These are phyloP conservation scores for Scartelaos histophorus DNA, from an alignment of 2,113 vertebrate species.

Conservation along the genomic window DNA sequence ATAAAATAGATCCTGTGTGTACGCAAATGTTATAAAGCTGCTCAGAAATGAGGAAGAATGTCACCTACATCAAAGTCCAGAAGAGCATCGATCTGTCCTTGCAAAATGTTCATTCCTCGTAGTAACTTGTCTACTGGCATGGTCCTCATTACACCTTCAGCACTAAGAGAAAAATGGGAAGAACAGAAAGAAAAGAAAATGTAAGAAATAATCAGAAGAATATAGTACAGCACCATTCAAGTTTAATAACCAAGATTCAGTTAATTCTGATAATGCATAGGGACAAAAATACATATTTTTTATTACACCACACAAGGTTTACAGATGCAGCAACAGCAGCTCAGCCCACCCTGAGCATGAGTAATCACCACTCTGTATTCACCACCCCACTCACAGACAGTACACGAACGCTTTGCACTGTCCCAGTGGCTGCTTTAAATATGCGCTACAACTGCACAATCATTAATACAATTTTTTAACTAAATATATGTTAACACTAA, in stretches of 20 bases:
- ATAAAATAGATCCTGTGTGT: background rate
- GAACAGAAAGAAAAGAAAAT: background rate
- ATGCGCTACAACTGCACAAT: background rate
- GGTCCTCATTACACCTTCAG: conserved; percentile 95
- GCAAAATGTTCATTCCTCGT: conserved; percentile 95
- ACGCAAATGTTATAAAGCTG: background rate
- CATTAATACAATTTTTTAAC: too few relatives aligned
- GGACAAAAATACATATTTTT: too few relatives aligned
- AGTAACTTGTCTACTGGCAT: conserved; percentile 95
- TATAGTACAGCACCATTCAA: background rate
- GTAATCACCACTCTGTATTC: conserved; percentile 39
- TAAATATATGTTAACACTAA: background rate
- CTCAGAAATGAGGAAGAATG: background rate
- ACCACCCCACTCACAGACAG: conserved; percentile 20
- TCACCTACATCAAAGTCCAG: conserved; percentile 95
- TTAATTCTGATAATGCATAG: conserved; percentile 6
- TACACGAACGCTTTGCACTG: conserved; percentile 19
- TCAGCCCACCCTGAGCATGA: conserved; percentile 29
- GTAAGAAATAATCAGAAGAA: background rate
- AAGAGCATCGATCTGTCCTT: conserved; percentile 94
- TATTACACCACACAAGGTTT: conserved; percentile 2
- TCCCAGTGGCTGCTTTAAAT: conserved; percentile 3
- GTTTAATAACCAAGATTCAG: conserved; percentile 1
- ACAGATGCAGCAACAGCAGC: conserved; percentile 1
- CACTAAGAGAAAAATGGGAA: conserved; percentile 70